Percentiles rank a stretch among this genome's conserved stretches.
phyloP scores from a whole-genome alignment of 2,888 invertebrate genomes.

The Andrena fulva region DNA sequence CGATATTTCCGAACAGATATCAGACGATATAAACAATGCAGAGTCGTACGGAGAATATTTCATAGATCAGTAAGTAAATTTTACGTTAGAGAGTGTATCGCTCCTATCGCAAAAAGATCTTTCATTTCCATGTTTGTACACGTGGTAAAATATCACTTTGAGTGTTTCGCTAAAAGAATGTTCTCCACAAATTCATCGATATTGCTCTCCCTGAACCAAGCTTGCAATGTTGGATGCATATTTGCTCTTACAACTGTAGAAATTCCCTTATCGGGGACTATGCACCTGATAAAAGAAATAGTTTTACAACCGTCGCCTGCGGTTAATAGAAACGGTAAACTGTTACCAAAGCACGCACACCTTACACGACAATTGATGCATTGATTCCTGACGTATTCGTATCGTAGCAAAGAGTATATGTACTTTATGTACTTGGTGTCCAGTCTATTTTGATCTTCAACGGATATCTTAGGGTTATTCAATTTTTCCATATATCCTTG shows the following conservation, averaged over 20 bases:
- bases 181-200: constrained; percentile 73
- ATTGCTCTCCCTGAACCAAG: constrained; percentile 78
- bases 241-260: constrained; percentile 64
- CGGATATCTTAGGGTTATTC: constrained; percentile 78
- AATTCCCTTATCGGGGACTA: constrained; percentile 76
- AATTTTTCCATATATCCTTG: constrained; percentile 86
- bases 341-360: constrained; percentile 57
- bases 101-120: not conserved
- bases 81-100: not conserved
- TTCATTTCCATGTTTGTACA: not conserved
- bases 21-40: constrained; percentile 77
- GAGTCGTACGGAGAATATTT: constrained; percentile 82
- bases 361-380: constrained; percentile 77
- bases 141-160: constrained; percentile 7
- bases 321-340: constrained; percentile 5
- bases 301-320: not conserved
- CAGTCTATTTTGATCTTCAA: constrained; percentile 57
- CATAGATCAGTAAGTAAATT: constrained; percentile 78
- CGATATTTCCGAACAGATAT: constrained; percentile 80
- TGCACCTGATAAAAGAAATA: constrained; percentile 71
- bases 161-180: constrained; percentile 73
- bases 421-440: constrained; percentile 78
- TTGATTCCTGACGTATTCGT: constrained; percentile 75
- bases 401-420: constrained; percentile 76
- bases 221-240: constrained; percentile 79